Percentiles rank a stretch among this genome's conserved stretches.
Evolutionary conservation across 2,888 invertebrate species (phyloP).

Genomic region (Ischnus inquisitorius): DNA sequence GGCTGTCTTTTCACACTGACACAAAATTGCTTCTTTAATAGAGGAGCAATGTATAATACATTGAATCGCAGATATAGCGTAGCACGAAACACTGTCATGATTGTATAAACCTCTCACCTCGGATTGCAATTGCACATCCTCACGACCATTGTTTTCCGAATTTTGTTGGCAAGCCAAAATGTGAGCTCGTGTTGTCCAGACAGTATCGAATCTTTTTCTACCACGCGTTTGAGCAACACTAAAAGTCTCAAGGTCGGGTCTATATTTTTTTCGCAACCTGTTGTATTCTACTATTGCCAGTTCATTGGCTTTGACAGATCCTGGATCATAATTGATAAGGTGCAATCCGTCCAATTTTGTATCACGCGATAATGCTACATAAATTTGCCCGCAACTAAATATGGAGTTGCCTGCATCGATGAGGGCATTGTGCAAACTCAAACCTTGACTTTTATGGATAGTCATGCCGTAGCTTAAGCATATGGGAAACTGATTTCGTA

Average conservation of each 20-base stretch:
- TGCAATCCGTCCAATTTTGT: slow-evolving; percentile 66
- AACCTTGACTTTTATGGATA: too few species aligned
- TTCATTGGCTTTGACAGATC: slow-evolving; percentile 52
- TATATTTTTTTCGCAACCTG: slow-evolving; percentile 60
- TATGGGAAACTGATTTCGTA: too few species aligned
- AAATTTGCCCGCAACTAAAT: too few species aligned
- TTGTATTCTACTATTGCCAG: slow-evolving; percentile 71
- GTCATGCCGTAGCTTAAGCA: too few species aligned
- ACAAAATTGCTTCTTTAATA: slow-evolving; percentile 25
- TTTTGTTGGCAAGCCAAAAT: slow-evolving; percentile 31
- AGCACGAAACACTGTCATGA: slow-evolving; percentile 47
- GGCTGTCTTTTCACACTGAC: background rate
- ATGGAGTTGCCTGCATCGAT: too few species aligned
- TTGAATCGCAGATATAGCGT: slow-evolving; percentile 49
- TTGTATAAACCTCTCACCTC: slow-evolving; percentile 47
- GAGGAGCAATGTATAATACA: slow-evolving; percentile 48
- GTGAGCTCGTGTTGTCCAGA: slow-evolving; percentile 18
- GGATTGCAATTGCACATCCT: background rate
- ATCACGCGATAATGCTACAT: slow-evolving; percentile 39
- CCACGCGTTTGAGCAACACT: background rate
- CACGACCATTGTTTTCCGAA: background rate
- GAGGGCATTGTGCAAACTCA: too few species aligned
- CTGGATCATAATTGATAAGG: slow-evolving; percentile 70
- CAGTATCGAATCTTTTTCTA: slow-evolving; percentile 35
- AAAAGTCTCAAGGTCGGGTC: slow-evolving; percentile 48